Base-by-base conservation (phyloP, 92 coral and sea anemone genomes). In the Montipora capitata region DNA sequence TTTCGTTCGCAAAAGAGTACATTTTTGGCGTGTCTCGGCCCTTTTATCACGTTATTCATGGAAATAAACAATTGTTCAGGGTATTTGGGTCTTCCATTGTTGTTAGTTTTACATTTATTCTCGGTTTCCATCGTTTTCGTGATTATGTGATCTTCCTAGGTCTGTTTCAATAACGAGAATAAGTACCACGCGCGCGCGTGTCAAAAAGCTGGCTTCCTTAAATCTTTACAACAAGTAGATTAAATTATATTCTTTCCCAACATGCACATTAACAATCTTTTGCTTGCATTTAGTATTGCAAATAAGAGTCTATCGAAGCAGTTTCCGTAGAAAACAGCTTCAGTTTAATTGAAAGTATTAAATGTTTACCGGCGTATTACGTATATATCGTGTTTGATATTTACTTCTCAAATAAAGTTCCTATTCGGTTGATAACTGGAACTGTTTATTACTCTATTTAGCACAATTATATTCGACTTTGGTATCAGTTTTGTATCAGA, bases 341-440 rank as follows among this genome's bases (percentile, higher is more conserved):
- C 52, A 48, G 38, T 10, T 40, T 9, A 18, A 4, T 61, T 61
- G 4, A 61, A 52, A 40, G 38, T 3, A 57, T 12, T 54, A 15
- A 1, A 35, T 77, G 14, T 39, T 18, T 73, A 69, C 77, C 77
- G 77, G 40, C 68, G 38, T 54, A n/a, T 52, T 38, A 44, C 56
- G 49, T 54, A 48, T 5, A 5, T 10, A 40, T 54, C 41, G 52
- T 68, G 61, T 68, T 48, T 12, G 10, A 54, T 54, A 72, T 80
- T 35, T n/a, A 80, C 85, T 49, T 17, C 15, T n/a, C 41, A 43
- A 69, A 27, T 79, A 4, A 4, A 18, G 45, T 81, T 81, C 67
- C 40, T 51, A 4, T 18, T 13, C 38, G 63, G 17, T 49, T 80
- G 38, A 6, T 35, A 73, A 80, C 44, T 3, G 12, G 13, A 48